phyloP scores from a whole-genome alignment of 2,797 vertebrate species.

The Poecilia gillii region DNA sequence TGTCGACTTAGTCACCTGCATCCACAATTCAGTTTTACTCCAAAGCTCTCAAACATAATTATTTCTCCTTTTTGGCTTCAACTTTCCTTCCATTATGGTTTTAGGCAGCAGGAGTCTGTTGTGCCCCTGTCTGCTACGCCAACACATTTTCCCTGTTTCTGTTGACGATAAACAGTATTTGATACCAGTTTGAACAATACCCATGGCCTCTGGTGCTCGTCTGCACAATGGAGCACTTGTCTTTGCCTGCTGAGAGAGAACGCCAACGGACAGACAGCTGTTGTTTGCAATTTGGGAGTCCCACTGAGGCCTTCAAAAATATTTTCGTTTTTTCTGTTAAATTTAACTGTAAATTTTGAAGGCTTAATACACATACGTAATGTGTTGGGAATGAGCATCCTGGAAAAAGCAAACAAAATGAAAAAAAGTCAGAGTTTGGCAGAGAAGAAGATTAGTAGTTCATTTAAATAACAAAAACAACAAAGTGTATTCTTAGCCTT shows the following conservation, averaged over 20 bases:
- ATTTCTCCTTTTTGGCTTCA: conserved; percentile 4
- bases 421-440: not conserved
- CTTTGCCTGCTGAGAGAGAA: conserved; percentile 57
- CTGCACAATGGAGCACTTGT: conserved; percentile 54
- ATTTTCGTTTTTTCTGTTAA: not conserved
- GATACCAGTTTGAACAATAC: conserved; percentile 9
- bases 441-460: not conserved
- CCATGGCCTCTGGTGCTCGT: conserved; percentile 11
- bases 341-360: conserved; percentile 17
- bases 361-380: not conserved
- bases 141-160: conserved; percentile 35
- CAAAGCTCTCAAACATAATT: conserved; percentile 20
- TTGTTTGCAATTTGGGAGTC: conserved; percentile 64
- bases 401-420: conserved; percentile 10
- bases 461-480: not conserved
- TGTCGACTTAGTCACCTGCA: conserved; percentile 28
- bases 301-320: conserved; percentile 21
- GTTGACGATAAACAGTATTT: conserved; percentile 19
- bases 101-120: conserved; percentile 8
- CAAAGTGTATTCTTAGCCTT: not conserved
- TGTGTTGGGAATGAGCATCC: conserved; percentile 9
- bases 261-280: conserved; percentile 45
- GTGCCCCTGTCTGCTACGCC: conserved; percentile 15
- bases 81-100: not conserved
- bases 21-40: conserved; percentile 25